Evolutionary conservation across 2,888 invertebrate species (phyloP), one percentile per base, ranked within the genome.

Genomic region (Lasioglossum villosulum): DNA sequence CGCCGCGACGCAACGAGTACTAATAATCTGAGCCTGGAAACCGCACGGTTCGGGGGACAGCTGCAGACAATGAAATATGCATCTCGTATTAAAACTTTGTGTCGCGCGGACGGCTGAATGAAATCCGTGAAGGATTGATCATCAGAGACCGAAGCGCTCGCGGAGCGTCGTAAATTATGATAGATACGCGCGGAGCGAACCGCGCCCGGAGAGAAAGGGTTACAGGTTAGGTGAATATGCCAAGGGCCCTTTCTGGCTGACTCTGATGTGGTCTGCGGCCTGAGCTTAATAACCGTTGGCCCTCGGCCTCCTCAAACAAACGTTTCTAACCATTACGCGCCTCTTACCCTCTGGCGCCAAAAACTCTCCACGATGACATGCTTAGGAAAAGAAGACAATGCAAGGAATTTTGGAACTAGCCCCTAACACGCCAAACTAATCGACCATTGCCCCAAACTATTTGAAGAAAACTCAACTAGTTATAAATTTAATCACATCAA

Each of bases 241-340:
- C 92, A 90, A 91, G 92, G 92, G 92, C 89, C 78, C 91, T 90
- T 90, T 90, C 91, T 82, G 88, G 92, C 91, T 91, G 91, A 92
- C 93, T 95, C 93, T 94, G 95, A 94, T 95, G 95, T 95, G 94
- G 95, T 95, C 93, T 94, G 93, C 91, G 93, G 94, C 91, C 88
- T 92, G 90, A 91, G 94, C 93, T 94, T 95, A 95, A 95, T 95
- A 95, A 94, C 93, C 92, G 92, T 93, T 90, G 92, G 92, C 93
- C 92, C 92, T 94, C 92, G 92, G 93, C 94, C 93, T 94, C 91
- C 92, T 94, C 94, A 94, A 94, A 95, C 94, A 94, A 94, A 92
- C 92, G 93, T 91, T 91, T 83, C 92, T 93, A 92, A 90, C 91
- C 92, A 91, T 91, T 91, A 89, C 91, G 91, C 88, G 89, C 89